Evolutionary conservation across 37 sponge, comb jelly and placozoan genomes (phyloP).

Genomic region (Dysidea cf. avara): DNA sequence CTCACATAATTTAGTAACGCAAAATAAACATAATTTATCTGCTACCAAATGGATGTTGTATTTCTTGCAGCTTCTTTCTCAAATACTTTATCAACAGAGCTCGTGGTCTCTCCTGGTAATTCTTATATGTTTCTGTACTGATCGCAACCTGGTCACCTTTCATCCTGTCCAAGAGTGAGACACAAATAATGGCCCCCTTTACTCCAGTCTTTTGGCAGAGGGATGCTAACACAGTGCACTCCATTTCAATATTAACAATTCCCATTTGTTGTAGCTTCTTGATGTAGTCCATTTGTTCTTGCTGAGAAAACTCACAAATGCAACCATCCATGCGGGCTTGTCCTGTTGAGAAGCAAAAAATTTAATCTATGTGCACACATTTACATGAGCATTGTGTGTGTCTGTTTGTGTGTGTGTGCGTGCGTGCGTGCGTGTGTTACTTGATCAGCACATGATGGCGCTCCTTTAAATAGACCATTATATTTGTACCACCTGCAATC

Average conservation of each 20-base stretch:
- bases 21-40: no score
- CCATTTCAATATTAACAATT: constrained; percentile 96
- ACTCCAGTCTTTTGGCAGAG: constrained; percentile 63
- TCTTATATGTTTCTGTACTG: constrained; percentile 48
- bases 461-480: no score
- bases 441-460: no score
- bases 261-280: constrained; percentile 47
- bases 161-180: constrained; percentile 88
- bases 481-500: no score
- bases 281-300: constrained; percentile 78
- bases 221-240: constrained; percentile 76
- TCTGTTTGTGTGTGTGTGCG: no score
- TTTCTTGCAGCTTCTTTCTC: constrained; percentile 32
- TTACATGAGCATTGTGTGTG: no score
- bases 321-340: constrained; percentile 94
- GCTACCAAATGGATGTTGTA: not conserved
- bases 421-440: no score
- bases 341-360: constrained; percentile 42
- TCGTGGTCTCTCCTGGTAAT: constrained; percentile 64
- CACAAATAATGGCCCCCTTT: constrained; percentile 87
- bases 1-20: no score
- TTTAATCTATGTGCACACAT: no score
- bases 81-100: constrained; percentile 64
- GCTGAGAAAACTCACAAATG: constrained; percentile 76
- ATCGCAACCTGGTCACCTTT: constrained; percentile 88